Evolutionary conservation across 64 coral and sea anemone species (phyloP), one percentile per base, ranked within the genome.

Genomic region (Porites australiensis): DNA sequence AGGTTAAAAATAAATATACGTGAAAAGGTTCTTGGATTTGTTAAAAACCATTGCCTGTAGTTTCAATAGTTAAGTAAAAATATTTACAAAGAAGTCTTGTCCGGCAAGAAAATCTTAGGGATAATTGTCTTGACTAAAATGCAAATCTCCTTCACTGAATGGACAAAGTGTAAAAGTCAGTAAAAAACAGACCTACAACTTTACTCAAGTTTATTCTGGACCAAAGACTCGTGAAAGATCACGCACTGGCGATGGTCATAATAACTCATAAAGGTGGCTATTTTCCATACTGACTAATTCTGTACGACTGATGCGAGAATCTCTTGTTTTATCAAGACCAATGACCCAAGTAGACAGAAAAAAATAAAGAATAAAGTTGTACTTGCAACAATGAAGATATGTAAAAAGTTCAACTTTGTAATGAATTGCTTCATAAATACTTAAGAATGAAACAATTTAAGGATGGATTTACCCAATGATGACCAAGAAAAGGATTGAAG

Each of bases 171-270:
- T 9, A 57, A 57, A 57, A 12, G 18, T 13, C 8, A 18, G 13
- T 64, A 16, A 64, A 19, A 64, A 77, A 9, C 6, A 21, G 5
- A 22, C 11, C 13, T 50, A 15, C 3, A 77, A 21, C 19, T 8
- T 57, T 9, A 23, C 16, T n/a, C n/a, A n/a, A n/a, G n/a, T 77
- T 57, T 57, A 5, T 50, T n/a, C 7, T 54, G 50, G 75, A 23
- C 49, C 75, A 54, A 77, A 55, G 49, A 77, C 51, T 77, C 74
- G 18, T 57, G 50, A 77, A 77, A 54, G 7, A 8, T 23, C 75
- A 77, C 19, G 75, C 49, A 54, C 75, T 77, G 48, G 74, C 74
- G 74, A 77, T 54, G 49, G 50, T 21, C 74, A 6, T 4, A 77
- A 10, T 77, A 77, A 52, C 74, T 64, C 0, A 64, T 57, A 7